Evolutionary conservation across 2,797 vertebrate genomes (phyloP), one percentile per base, ranked within the genome.

Genomic region (Tympanoctomys barrerae): DNA sequence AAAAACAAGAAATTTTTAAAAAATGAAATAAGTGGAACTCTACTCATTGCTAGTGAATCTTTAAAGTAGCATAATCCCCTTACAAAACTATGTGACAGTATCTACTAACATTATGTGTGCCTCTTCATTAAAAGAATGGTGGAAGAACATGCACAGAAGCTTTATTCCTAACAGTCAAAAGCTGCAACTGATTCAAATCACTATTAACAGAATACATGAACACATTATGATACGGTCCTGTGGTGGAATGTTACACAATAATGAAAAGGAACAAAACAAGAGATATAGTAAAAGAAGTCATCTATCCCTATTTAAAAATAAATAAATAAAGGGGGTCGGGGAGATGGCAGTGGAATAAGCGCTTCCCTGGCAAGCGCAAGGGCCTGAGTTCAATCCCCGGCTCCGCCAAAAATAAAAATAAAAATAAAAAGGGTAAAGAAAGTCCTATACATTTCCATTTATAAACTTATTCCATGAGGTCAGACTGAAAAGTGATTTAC

Each of bases 201-300:
- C 33, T 78, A 81, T 86, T 70, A 57, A 77, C 54, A 77, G 61
- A 93, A 93, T 54, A 90, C 83, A 87, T 66, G 61, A 90, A 84
- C 28, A 33, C 10, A 5, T 46, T 46, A 61, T 52, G 49, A 13
- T 68, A 49, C 5, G 70, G 36, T 84, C 36, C 88, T 7, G 73
- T 28, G 68, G 62, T 46, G 1, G 13, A 68, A 54, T 22, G 5
- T 54, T 73, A 84, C 31, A 92, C 28, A 88, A 62, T 19, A 88
- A 62, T 68, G 24, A 62, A 68, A 85, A 79, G 68, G 21, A 77
- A 90, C 86, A 62, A 19, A 84, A 52, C 7, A 86, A 61, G 21
- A 89, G 19, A 79, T 46, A 71, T 16, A 87, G 0, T 59, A 61
- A 93, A 90, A 90, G 57, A 88, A 92, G 57, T 24, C 66, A 81